These are phyloP conservation scores for Bradypus variegatus DNA, from an alignment of 2,797 vertebrate species.

Conservation along the genomic window DNA sequence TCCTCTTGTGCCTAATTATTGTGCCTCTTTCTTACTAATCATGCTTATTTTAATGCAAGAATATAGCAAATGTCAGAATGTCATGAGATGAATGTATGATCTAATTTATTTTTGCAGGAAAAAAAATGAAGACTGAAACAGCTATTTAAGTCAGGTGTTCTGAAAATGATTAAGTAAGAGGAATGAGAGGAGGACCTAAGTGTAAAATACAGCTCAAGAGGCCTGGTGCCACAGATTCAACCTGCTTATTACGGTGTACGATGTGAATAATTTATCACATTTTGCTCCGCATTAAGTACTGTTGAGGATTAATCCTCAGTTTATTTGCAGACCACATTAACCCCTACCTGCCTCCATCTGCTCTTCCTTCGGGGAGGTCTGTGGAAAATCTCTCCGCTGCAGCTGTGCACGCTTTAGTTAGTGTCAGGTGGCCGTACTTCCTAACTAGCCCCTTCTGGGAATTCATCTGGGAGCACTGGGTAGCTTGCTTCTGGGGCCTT, in stretches of 20 bases:
- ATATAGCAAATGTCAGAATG: constrained; percentile 53
- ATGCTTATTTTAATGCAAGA: constrained; percentile 49
- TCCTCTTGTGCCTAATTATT: background rate
- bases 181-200: constrained; percentile 35
- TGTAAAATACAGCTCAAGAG: constrained; percentile 51
- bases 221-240: constrained; percentile 32
- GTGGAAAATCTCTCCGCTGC: background rate
- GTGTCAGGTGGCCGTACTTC: background rate
- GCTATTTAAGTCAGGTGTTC: constrained; percentile 60
- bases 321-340: constrained; percentile 54
- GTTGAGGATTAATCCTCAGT: constrained; percentile 53
- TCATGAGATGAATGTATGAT: constrained; percentile 46
- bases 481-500: background rate
- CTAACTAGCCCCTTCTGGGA: background rate
- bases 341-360: constrained; percentile 37
- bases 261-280: constrained; percentile 61
- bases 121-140: constrained; percentile 37
- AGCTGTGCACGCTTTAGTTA: background rate
- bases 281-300: constrained; percentile 52
- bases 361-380: background rate
- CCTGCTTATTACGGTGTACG: constrained; percentile 49
- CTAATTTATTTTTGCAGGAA: constrained; percentile 51
- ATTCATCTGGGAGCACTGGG: background rate
- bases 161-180: constrained; percentile 60
- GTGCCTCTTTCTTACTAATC: constrained; percentile 34